phyloP scores from a whole-genome alignment of 2,113 vertebrate species.

The Sylvietta virens region DNA sequence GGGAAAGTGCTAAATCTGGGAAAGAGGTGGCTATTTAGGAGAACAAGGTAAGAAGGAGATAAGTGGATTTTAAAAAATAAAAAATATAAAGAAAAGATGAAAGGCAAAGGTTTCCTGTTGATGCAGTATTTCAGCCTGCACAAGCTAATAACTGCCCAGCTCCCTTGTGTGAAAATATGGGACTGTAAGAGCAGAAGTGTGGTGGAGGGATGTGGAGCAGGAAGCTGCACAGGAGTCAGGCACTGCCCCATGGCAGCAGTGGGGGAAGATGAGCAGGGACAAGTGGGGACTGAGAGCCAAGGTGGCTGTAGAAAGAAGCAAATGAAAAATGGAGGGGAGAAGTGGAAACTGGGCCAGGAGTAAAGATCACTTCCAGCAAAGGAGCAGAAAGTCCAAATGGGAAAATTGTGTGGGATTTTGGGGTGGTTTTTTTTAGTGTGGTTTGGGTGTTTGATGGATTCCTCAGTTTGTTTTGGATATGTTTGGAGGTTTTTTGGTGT shows the following conservation, averaged over 20 bases:
- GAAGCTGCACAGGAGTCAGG: background rate
- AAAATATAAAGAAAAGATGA: background rate
- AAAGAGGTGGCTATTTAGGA: background rate
- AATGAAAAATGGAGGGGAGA: background rate
- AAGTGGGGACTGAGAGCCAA: background rate
- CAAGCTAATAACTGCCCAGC: background rate
- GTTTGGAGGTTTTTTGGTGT: background rate
- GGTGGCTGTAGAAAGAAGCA: background rate
- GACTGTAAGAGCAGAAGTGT: background rate
- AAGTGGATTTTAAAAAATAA: background rate
- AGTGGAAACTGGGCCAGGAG: background rate
- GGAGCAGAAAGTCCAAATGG: background rate
- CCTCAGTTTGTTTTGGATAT: background rate
- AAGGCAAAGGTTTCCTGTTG: background rate
- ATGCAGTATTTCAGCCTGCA: background rate
- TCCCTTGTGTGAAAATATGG: background rate
- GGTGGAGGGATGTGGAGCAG: background rate
- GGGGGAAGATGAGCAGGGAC: background rate
- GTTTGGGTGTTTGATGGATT: background rate
- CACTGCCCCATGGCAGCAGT: rapidly evolving
- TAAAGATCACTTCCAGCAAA: background rate
- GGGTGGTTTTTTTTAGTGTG: background rate
- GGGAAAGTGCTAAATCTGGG: background rate
- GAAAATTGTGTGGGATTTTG: background rate
- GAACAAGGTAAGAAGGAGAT: rapidly evolving